Evolutionary conservation across 1,140 invertebrate genomes (phyloP), one percentile per base, ranked within the genome.

Genomic region (Megalonaias nervosa): DNA sequence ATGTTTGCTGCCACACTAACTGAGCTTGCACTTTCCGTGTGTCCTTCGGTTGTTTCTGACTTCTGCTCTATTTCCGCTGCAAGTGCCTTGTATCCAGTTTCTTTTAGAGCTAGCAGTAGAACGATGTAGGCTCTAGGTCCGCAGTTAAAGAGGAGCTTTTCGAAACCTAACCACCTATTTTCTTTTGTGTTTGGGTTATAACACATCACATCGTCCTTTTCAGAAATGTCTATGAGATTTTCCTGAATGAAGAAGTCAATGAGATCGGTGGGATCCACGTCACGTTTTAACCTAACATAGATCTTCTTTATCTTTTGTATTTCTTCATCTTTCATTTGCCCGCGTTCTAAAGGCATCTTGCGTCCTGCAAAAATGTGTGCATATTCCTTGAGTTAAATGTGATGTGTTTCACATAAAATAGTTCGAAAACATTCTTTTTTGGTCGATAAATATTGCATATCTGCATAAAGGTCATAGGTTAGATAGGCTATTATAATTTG

Each of bases 121-220:
- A 78, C 76, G 31, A 5, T 55, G 56, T 78, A 78, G 23, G 76
- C 76, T 14, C 48, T 12, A 19, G 31, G 19, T 31, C 66, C 76
- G 59, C 71, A 73, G 67, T 78, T 64, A 21, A 78, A 67, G 5
- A 78, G n/a, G 15, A 72, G 56, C 17, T 61, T 31, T n/a, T 73
- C 61, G 59, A 78, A 78, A 60, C 76, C 62, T 38, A 62, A 64
- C 62, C 74, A 73, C 38, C 76, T 73, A 60, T 72, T 78, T 26
- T 78, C 76, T 13, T 23, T 55, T 19, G 76, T 73, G 58, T 78
- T 78, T 16, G 76, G 76, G 23, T 78, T 78, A n/a, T 56, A 78
- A 15, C 71, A 58, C 23, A 73, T 73, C 14, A 78, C 74, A 31
- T 64, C 56, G 0, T 78, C 76, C 21, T 67, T 14, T 67, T 78